These are phyloP conservation scores for Spondyliosoma cantharus DNA, from an alignment of 2,797 vertebrate genomes.

Conservation along the genomic window DNA sequence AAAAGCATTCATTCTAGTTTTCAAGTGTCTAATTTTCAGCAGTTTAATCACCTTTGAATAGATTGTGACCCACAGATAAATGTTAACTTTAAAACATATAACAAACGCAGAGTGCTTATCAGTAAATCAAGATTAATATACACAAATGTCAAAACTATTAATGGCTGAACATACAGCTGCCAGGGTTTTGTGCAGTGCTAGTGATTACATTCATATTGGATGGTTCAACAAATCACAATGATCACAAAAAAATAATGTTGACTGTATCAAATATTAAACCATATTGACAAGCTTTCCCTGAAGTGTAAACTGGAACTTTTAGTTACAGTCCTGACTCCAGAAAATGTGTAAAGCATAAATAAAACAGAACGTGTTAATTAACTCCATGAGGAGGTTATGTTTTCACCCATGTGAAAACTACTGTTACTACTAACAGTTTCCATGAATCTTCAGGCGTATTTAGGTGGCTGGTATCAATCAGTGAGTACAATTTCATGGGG, in stretches of 20 bases:
- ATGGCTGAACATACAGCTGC: background rate
- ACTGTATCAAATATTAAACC: background rate
- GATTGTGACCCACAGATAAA: conserved; percentile 11
- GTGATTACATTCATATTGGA: background rate
- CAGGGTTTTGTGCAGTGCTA: background rate
- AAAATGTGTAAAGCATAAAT: too few species aligned
- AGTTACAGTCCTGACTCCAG: too few species aligned
- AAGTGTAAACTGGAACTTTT: too few species aligned
- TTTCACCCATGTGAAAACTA: too few species aligned
- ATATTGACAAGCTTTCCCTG: background rate
- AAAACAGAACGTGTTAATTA: too few species aligned
- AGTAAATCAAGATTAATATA: conserved; percentile 2
- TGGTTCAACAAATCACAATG: conserved; percentile 7
- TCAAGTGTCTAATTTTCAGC: background rate
- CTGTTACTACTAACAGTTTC: too few species aligned
- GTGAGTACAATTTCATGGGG: too few species aligned
- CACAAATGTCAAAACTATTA: too few species aligned
- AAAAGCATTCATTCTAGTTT: too few species aligned
- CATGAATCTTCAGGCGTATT: too few species aligned
- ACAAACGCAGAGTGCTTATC: background rate
- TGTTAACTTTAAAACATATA: background rate
- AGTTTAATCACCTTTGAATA: background rate
- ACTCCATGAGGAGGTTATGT: too few species aligned
- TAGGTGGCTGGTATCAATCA: too few species aligned
- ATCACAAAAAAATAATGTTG: conserved; percentile 9